Conservation (phyloP, 2,113 vertebrate species). For the Tetrax tetrax region DNA sequence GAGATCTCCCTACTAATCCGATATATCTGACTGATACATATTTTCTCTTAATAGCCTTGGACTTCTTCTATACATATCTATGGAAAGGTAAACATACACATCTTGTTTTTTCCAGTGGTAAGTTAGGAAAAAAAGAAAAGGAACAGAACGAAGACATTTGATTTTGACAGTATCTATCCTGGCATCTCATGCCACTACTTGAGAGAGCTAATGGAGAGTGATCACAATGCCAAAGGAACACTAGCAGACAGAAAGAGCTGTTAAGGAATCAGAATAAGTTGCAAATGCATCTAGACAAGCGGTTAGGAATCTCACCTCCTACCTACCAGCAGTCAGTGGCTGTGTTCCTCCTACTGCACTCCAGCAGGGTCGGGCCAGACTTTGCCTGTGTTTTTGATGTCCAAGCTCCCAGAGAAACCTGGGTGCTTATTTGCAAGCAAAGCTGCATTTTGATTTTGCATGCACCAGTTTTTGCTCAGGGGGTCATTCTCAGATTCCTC, state of each 20-base stretch:
- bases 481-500: background rate
- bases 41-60: background rate
- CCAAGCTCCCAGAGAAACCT: background rate
- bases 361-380: background rate
- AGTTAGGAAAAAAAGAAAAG: background rate
- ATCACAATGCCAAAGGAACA: constrained; percentile 59
- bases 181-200: constrained; percentile 50
- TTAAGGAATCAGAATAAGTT: constrained; percentile 50
- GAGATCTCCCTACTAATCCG: background rate
- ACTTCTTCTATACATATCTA: background rate
- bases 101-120: background rate
- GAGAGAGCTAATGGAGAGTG: constrained; percentile 37
- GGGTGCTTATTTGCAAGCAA: background rate
- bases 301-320: constrained; percentile 41
- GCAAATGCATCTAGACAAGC: constrained; percentile 53
- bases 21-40: background rate
- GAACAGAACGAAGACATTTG: constrained; percentile 12
- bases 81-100: background rate
- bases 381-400: background rate
- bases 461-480: background rate
- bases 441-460: background rate
- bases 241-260: constrained; percentile 4
- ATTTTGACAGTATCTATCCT: constrained; percentile 64
- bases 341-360: background rate
- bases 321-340: background rate